phyloP scores from a whole-genome alignment of 2,797 vertebrate genomes.

The Diplodus puntazzo region DNA sequence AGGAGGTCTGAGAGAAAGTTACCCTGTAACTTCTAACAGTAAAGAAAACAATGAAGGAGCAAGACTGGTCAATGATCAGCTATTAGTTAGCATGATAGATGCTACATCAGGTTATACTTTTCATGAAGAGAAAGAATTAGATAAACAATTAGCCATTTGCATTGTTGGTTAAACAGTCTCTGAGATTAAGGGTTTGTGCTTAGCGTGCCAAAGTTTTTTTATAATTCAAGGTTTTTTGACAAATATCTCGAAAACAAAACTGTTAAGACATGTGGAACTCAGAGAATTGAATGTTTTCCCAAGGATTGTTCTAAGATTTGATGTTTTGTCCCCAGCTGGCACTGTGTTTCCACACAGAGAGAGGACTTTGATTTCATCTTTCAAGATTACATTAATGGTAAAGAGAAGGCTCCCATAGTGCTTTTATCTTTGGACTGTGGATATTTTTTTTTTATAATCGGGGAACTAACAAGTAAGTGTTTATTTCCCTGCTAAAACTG shows the following conservation, averaged over 20 bases:
- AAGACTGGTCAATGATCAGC: neutral
- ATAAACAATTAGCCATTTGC: neutral
- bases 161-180: neutral
- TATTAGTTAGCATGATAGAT: neutral
- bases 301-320: neutral
- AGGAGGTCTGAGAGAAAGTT: neutral
- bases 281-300: constrained; percentile 3
- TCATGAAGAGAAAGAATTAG: neutral
- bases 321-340: constrained; percentile 13
- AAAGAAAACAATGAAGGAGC: neutral
- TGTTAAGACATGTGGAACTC: neutral
- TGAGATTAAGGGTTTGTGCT: constrained; percentile 5
- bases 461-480: neutral
- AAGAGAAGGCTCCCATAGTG: neutral
- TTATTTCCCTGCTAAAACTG: neutral
- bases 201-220: constrained; percentile 16
- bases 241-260: constrained; percentile 26
- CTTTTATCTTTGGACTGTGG: neutral
- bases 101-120: neutral
- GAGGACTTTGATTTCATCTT: neutral
- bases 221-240: constrained; percentile 19
- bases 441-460: neutral
- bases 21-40: neutral
- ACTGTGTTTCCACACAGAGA: constrained; percentile 16
- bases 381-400: neutral